A percentile compares a stretch with the other conserved stretches of the same genome.
Conservation (phyloP, 2,113 vertebrate species). For the Mormyrus lacerda region DNA sequence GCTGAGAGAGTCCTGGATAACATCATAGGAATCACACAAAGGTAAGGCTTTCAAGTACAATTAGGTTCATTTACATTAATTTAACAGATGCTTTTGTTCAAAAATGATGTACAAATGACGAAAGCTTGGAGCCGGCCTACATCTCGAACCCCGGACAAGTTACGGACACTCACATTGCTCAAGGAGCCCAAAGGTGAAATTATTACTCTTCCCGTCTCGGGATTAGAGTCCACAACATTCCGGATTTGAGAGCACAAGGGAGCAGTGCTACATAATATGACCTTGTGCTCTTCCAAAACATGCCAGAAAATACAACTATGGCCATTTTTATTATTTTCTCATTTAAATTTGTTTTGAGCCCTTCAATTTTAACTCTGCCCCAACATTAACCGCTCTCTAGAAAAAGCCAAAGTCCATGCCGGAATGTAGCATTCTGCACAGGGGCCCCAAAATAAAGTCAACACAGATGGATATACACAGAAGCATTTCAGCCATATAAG, state of each 20-base stretch:
- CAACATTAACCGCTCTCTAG: background rate
- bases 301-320: background rate
- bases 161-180: background rate
- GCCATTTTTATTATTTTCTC: background rate
- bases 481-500: background rate
- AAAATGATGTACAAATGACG: background rate
- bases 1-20: background rate
- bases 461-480: background rate
- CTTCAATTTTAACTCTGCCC: too few species aligned
- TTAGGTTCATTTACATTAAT: background rate
- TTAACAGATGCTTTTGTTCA: background rate
- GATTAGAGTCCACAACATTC: background rate
- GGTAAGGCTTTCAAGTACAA: background rate
- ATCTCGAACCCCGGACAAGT: background rate
- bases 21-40: background rate
- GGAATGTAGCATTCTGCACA: background rate
- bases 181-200: background rate
- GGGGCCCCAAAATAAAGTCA: background rate
- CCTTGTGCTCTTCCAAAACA: background rate
- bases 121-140: background rate
- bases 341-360: background rate
- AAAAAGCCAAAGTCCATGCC: background rate
- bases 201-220: background rate
- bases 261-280: background rate
- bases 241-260: background rate